Conservation (phyloP, 2,797 vertebrate species). For the Gephyroberyx darwinii region DNA sequence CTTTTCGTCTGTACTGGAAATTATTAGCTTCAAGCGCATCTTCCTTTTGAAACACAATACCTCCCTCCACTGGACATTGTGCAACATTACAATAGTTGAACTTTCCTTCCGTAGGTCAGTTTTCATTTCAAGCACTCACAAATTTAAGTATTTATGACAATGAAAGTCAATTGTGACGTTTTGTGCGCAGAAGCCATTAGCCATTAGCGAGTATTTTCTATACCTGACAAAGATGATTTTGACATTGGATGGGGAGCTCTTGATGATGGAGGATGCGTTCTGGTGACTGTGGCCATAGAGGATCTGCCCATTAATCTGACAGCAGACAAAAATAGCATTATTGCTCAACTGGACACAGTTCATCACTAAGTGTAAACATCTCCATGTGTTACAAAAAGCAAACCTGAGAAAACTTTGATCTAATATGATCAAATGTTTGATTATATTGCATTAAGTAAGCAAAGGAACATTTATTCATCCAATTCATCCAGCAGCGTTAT, state of each 20-base stretch:
- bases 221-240: slow-evolving; percentile 96
- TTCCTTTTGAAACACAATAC: slow-evolving; percentile 46
- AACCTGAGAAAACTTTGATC: too few species aligned
- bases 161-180: too few species aligned
- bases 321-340: slow-evolving; percentile 4
- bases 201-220: neutral
- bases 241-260: slow-evolving; percentile 92
- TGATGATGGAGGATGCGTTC: slow-evolving; percentile 97
- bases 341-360: neutral
- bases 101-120: neutral
- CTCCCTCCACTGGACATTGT: slow-evolving; percentile 70
- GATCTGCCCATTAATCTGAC: slow-evolving; percentile 94
- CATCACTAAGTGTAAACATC: neutral
- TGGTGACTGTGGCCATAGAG: slow-evolving; percentile 96
- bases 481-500: neutral
- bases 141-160: neutral
- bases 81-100: slow-evolving; percentile 40
- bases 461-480: too few species aligned
- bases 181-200: neutral
- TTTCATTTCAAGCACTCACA: slow-evolving; percentile 6
- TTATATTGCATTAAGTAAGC: too few species aligned
- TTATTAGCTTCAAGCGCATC: neutral
- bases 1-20: neutral
- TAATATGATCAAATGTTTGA: too few species aligned
- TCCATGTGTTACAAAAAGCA: neutral